phyloP scores from a whole-genome alignment of 2,113 vertebrate species.

The Colius striatus region DNA sequence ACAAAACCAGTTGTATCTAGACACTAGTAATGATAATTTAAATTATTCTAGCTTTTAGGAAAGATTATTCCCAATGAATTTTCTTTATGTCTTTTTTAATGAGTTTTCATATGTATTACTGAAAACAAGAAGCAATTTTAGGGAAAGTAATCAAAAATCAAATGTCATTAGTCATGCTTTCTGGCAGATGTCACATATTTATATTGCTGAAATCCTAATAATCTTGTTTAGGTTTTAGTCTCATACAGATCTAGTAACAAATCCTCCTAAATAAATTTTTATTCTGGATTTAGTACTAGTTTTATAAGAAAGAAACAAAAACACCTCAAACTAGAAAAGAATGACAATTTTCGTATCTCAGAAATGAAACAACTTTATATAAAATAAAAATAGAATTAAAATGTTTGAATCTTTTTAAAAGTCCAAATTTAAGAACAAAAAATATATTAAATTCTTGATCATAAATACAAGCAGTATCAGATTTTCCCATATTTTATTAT shows the following conservation, averaged over 20 bases:
- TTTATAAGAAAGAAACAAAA: neutral
- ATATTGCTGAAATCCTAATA: neutral
- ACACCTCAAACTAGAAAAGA: neutral
- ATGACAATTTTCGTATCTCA: neutral
- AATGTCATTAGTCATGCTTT: neutral
- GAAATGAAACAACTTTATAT: neutral
- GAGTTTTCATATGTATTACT: neutral
- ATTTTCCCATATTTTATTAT: neutral
- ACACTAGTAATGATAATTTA: neutral
- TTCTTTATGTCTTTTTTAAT: neutral
- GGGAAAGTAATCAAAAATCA: neutral
- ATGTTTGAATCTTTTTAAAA: neutral
- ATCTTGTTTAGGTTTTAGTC: neutral
- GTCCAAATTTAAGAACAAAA: neutral
- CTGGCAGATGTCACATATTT: neutral
- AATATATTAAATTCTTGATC: neutral
- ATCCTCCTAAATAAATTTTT: neutral
- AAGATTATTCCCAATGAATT: neutral
- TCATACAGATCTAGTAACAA: neutral
- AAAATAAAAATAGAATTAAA: neutral
- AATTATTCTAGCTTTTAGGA: neutral
- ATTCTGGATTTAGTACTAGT: neutral
- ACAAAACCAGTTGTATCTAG: neutral
- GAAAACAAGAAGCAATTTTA: neutral
- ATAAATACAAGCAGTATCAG: rapidly evolving